A percentile compares a stretch with the other conserved stretches of the same genome.
Conservation (phyloP, 2,888 invertebrate genomes). For the Catocala nupta region DNA sequence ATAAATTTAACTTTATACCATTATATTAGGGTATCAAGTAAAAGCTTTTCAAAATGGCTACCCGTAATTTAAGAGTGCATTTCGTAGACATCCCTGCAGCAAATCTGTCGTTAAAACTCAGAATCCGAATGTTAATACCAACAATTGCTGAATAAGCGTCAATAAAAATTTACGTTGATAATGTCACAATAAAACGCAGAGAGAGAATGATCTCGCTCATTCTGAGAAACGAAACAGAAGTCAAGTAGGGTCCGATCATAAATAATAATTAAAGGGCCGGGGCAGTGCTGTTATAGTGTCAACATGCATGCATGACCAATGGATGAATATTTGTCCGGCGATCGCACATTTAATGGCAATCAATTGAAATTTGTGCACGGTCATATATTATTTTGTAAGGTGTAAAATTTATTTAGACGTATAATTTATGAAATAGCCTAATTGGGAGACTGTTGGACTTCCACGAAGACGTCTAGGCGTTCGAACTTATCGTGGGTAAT, state of each 20-base stretch:
- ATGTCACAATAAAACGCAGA: slow-evolving; percentile 5
- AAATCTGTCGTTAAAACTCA: no score
- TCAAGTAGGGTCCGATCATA: slow-evolving; percentile 39
- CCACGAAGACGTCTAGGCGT: no score
- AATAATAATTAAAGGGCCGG: slow-evolving; percentile 45
- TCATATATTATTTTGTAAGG: no score
- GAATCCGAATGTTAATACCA: slow-evolving; percentile 1
- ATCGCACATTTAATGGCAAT: slow-evolving; percentile 5
- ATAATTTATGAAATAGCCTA: no score
- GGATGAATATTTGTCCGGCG: slow-evolving; percentile 1
- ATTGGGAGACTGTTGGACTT: no score
- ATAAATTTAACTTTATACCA: no score
- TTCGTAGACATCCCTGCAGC: no score
- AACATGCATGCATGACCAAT: slow-evolving; percentile 3
- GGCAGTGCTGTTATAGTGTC: slow-evolving; percentile 15
- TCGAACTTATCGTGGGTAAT: no score
- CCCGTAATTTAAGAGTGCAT: no score
- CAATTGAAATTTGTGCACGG: not conserved
- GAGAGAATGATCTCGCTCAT: slow-evolving; percentile 11
- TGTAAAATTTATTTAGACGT: no score
- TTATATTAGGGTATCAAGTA: no score
- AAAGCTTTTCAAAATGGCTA: no score
- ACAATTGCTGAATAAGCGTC: slow-evolving; percentile 8
- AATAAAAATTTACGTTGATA: slow-evolving; percentile 3
- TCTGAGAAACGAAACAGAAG: slow-evolving; percentile 23